Evolutionary conservation across 2,113 vertebrate genomes (phyloP), one percentile per base, ranked within the genome.

Genomic region (Pipra filicauda): DNA sequence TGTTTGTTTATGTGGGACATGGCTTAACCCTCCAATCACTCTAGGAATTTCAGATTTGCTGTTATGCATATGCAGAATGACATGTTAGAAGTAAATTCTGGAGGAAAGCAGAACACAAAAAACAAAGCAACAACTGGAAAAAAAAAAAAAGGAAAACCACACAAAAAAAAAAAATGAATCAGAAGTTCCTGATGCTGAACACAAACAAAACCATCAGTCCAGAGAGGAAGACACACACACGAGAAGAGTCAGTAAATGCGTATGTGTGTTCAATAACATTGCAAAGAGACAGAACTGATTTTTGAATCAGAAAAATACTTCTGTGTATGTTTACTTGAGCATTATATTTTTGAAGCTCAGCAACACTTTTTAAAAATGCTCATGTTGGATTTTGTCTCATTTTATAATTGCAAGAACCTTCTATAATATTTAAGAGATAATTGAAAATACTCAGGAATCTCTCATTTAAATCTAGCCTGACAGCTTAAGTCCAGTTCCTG

Each of bases 1-100:
- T n/a, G 81, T 89, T 95, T 95, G 78, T 90, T 93, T 93, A 77
- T 59, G 67, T 39, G 48, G 64, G 55, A 67, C 30, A 37, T 12
- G 37, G 49, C 67, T 93, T 90, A 90, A 54, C 58, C 48, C 55
- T 64, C 46, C 55, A 64, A 12, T 52, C 78, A 37, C 78, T 80
- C 72, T 55, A 83, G 90, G 85, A 95, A 90, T 94, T 93, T 81
- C 85, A 83, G 55, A 71, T 0, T 15, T 79, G 49, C n/a, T 82
- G 30, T 37, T 76, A 62, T 41, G 71, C 19, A 46, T 31, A 83
- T 37, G 24, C 58, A 49, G 43, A 89, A 72, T 19, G 39, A 76
- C 84, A 46, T 6, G 11, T 37, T 23, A 28, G 24, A 79, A 73
- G 30, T 19, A n/a, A 89, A 74, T 73, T 89, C 44, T 48, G 24